These are phyloP conservation scores for Eupithecia pulchellata DNA, from an alignment of 2,888 invertebrate species.

Conservation along the genomic window DNA sequence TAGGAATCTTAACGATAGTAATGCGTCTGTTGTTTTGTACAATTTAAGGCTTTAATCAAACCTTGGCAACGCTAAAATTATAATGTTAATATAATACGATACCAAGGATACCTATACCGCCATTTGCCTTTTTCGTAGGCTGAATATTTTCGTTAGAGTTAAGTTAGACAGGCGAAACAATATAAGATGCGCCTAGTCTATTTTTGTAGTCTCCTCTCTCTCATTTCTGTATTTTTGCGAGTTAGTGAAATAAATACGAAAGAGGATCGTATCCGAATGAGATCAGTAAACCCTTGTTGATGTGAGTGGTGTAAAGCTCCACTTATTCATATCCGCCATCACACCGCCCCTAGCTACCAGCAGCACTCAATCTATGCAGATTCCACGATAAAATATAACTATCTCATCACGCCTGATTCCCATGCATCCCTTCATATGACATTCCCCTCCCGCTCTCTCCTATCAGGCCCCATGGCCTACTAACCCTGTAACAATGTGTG, in stretches of 20 bases:
- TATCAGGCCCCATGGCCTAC: constrained; percentile 39
- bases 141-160: no score
- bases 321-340: not conserved
- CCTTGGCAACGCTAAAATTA: not conserved
- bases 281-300: not conserved
- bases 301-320: not conserved
- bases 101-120: not conserved
- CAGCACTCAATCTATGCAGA: constrained; percentile 18
- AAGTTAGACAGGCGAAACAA: not conserved
- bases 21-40: constrained; percentile 11
- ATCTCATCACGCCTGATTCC: constrained; percentile 36
- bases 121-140: not conserved
- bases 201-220: no score
- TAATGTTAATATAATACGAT: not conserved
- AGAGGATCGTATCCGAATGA: not conserved
- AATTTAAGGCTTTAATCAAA: not conserved
- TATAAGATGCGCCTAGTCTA: not conserved
- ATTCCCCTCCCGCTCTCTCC: constrained; percentile 37
- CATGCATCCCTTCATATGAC: constrained; percentile 43
- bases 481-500: constrained; percentile 32
- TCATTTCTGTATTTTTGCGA: not conserved
- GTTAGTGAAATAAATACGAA: not conserved
- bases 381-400: constrained; percentile 39
- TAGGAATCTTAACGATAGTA: not conserved
- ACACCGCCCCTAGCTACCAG: not conserved